Conservation (phyloP, 2,888 invertebrate species). For the Tachina grossa region DNA sequence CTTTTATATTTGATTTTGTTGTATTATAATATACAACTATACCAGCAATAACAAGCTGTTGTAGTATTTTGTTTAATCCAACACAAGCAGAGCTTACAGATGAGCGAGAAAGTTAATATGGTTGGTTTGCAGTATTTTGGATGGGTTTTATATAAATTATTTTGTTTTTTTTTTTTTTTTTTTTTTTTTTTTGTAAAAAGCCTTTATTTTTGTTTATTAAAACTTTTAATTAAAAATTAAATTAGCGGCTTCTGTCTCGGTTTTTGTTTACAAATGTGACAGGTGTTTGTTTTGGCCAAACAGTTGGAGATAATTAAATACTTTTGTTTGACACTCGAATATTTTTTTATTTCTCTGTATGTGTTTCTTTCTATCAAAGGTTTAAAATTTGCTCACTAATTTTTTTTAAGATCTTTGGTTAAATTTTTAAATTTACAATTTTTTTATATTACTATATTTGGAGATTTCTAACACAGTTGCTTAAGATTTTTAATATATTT, state of each 20-base stretch:
- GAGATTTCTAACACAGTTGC: no score
- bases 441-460: neutral
- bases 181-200: no score
- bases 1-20: neutral
- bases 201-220: constrained; percentile 8
- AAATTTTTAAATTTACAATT: neutral
- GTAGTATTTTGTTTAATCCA: constrained; percentile 58
- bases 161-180: no score
- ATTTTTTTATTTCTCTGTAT: neutral
- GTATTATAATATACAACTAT: neutral
- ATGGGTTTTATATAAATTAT: no score
- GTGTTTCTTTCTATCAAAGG: no score
- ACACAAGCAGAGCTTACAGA: constrained; percentile 27
- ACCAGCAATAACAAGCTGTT: constrained; percentile 34
- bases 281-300: constrained; percentile 20
- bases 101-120: no score
- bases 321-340: neutral
- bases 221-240: constrained; percentile 46
- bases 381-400: neutral
- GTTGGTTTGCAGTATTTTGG: no score
- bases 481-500: neutral
- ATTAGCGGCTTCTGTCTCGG: neutral
- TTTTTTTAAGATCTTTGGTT: neutral
- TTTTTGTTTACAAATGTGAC: neutral
- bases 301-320: neutral